A percentile compares a stretch with the other conserved stretches of the same genome.
phyloP scores from a whole-genome alignment of 2,797 vertebrate genomes.

The Paedocypris micromegethes region DNA sequence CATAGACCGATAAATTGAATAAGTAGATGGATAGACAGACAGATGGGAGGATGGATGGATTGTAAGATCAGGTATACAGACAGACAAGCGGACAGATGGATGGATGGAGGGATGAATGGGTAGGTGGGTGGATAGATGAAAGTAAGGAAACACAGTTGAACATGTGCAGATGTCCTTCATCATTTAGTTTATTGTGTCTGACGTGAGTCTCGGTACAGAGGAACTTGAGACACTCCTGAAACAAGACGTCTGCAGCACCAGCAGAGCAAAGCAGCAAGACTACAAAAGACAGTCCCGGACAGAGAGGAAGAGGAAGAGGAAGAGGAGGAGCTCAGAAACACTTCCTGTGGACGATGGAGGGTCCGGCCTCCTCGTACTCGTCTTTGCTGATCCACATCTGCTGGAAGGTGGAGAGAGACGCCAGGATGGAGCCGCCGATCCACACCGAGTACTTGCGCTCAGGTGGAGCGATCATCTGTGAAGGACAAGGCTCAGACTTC shows the following conservation, averaged over 20 bases:
- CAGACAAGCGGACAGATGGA: no score
- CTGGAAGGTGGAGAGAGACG: constrained; percentile 60
- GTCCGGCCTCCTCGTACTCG: constrained; percentile 57
- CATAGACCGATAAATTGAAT: no score
- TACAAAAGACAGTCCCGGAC: constrained; percentile 6
- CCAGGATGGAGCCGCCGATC: constrained; percentile 60
- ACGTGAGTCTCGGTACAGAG: constrained; percentile 20
- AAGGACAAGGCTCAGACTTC: neutral
- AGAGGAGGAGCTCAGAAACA: constrained; percentile 48
- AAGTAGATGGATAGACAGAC: no score
- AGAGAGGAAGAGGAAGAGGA: neutral
- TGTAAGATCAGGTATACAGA: no score
- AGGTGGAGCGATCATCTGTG: constrained; percentile 58
- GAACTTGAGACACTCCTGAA: constrained; percentile 21
- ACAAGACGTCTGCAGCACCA: constrained; percentile 14
- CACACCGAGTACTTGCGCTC: constrained; percentile 59
- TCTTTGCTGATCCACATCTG: constrained; percentile 63
- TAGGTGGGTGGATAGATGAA: no score
- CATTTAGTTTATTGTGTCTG: constrained; percentile 22
- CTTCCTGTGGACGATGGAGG: constrained; percentile 57
- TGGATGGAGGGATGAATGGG: no score
- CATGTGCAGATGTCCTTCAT: constrained; percentile 42
- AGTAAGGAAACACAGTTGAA: neutral
- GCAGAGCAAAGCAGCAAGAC: constrained; percentile 18
- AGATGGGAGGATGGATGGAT: no score